Base-by-base conservation (phyloP, 2,888 invertebrate genomes). In the Fabriciana adippe region DNA sequence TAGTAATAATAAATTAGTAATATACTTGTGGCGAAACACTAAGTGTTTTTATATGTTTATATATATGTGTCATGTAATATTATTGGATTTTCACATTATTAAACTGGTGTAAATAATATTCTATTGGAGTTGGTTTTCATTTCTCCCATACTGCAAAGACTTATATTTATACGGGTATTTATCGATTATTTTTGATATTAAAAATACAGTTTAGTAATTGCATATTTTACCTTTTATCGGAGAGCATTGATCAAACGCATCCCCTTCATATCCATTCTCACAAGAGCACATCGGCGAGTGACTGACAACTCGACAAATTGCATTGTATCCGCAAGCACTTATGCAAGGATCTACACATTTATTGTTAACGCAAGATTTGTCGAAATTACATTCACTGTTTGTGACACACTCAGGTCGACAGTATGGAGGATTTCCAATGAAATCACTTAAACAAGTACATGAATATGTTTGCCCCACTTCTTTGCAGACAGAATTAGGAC, bases 251-350 rank as follows among this genome's bases (percentile, higher is more conserved):
- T 94, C 93, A 79, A 97, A 97, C 48, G 97, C 96, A 93, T 97
- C 96, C 60, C 97, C 97, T 69, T 95, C 93, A 80, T 94, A 94
- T 66, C 94, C 94, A 41, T 88, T 81, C 73, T 95, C 95, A 80
- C 98, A 98, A 65, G 94, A 94, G 80, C 98, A 98, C 68, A 97
- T 95, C 1, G 98, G 97, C 75, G 96, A 96, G 84, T 98, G 98
- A 82, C 97, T 97, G 64, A 97, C 94, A 1, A 96, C 96, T 69
- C 95, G 93, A 81, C 98, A 98, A 64, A 94, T 89, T 0, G 98
- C 96, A 66, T 94, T 94, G 71, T 94, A 93, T 63, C 97, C 97
- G 75, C 97, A 97, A 45, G 96, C 95, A 54, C 96, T 96, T 3
- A 95, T 93, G 77, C 97, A 97, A 18, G 97, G 97, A 81, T 97